phyloP scores from a whole-genome alignment of 2,888 invertebrate species.

The Pristionchus mayeri region DNA sequence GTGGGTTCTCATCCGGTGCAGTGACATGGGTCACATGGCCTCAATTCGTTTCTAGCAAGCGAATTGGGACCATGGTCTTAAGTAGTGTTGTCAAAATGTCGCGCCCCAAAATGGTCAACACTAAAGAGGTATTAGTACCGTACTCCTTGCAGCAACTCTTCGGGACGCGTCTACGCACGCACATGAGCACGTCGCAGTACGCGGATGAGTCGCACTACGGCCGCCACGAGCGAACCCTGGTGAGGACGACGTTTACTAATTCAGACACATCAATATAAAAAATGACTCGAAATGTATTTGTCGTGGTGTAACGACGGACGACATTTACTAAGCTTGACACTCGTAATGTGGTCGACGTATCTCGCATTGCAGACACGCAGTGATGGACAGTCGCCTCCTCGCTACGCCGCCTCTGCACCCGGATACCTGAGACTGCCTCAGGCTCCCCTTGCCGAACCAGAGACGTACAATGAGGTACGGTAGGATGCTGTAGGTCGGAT shows the following conservation, averaged over 20 bases:
- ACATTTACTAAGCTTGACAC: background rate
- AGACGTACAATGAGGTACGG: slow-evolving; percentile 60
- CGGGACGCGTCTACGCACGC: slow-evolving; percentile 67
- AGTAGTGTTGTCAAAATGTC: no score
- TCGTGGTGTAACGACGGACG: background rate
- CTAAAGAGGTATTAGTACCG: no score
- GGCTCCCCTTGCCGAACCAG: slow-evolving; percentile 73
- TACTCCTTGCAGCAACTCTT: slow-evolving; percentile 70
- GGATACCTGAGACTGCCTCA: slow-evolving; percentile 76
- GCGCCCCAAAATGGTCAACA: no score
- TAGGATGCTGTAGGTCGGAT: background rate
- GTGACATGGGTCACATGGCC: no score
- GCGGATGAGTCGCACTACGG: slow-evolving; percentile 44
- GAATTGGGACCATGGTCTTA: no score
- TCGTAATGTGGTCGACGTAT: slow-evolving; percentile 17
- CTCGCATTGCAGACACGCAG: slow-evolving; percentile 15
- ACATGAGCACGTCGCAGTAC: slow-evolving; percentile 40
- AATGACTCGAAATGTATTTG: background rate
- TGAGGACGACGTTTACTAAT: slow-evolving; percentile 33
- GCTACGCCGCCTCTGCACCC: slow-evolving; percentile 71
- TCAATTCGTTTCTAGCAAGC: no score
- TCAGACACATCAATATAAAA: background rate
- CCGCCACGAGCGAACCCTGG: slow-evolving; percentile 32
- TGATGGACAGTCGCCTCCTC: slow-evolving; percentile 59
- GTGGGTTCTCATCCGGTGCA: no score